phyloP scores from a whole-genome alignment of 1,140 invertebrate genomes.

The Leptonema lineaticorne region DNA sequence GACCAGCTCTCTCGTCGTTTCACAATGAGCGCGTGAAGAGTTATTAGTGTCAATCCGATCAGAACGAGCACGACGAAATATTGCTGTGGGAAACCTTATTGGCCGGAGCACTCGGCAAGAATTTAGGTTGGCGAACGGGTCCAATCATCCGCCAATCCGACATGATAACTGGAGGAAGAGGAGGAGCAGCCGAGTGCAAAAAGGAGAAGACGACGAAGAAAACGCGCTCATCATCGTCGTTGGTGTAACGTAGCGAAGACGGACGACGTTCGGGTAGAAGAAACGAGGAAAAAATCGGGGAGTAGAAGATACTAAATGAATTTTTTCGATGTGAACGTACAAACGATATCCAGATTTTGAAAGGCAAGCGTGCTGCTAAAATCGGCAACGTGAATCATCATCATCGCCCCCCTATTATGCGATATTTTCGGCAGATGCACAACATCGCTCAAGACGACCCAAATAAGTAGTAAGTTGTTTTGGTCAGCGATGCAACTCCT shows the following conservation, averaged over 20 bases:
- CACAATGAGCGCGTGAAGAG: conserved; percentile 38
- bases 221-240: too few relatives aligned
- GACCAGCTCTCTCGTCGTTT: conserved; percentile 27
- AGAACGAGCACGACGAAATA: conserved; percentile 39
- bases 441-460: neutral
- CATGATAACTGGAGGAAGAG: neutral
- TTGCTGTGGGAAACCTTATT: conserved; percentile 36
- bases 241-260: too few relatives aligned
- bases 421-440: conserved; percentile 1
- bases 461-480: neutral
- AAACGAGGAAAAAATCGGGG: neutral
- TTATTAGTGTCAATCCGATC: conserved; percentile 41
- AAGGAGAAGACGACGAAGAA: too few relatives aligned
- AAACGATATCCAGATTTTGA: neutral
- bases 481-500: too few relatives aligned
- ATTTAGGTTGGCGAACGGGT: conserved; percentile 22
- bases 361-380: too few relatives aligned
- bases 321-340: neutral
- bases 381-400: neutral
- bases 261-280: too few relatives aligned
- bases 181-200: too few relatives aligned
- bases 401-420: neutral
- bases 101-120: conserved; percentile 13
- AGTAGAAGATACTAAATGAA: neutral
- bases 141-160: neutral